phyloP scores from a whole-genome alignment of 2,797 vertebrate species.

The Anguilla marmorata region DNA sequence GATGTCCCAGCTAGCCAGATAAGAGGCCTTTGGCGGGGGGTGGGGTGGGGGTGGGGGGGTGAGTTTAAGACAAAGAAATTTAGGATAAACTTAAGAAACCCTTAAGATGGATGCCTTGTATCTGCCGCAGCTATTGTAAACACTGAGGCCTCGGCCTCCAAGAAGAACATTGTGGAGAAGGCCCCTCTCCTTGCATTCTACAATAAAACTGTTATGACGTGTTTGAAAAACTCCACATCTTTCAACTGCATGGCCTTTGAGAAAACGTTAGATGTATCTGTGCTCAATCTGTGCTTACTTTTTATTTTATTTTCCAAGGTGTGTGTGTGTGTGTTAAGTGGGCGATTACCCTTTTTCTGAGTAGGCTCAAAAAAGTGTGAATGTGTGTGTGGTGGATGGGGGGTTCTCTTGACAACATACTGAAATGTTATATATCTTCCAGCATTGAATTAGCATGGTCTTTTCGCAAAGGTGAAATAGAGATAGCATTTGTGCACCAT shows the following conservation, averaged over 20 bases:
- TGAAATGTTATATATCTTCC: neutral
- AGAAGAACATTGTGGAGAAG: neutral
- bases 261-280: neutral
- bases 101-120: neutral
- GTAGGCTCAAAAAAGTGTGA: neutral
- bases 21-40: too few relatives aligned
- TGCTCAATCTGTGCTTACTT: neutral
- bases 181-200: neutral
- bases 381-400: neutral
- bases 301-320: neutral
- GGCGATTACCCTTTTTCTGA: neutral
- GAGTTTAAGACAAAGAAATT: neutral
- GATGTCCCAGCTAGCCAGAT: neutral
- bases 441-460: neutral
- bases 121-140: neutral
- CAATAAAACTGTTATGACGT: neutral
- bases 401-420: conserved; percentile 13
- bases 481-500: conserved; percentile 15
- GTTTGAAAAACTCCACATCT: neutral
- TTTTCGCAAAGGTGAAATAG: neutral
- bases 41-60: neutral
- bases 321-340: conserved; percentile 15
- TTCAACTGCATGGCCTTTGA: neutral
- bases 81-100: neutral
- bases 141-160: neutral